These are phyloP conservation scores for Drosophila repletoides DNA, from an alignment of 1,140 invertebrate species.

Conservation along the genomic window DNA sequence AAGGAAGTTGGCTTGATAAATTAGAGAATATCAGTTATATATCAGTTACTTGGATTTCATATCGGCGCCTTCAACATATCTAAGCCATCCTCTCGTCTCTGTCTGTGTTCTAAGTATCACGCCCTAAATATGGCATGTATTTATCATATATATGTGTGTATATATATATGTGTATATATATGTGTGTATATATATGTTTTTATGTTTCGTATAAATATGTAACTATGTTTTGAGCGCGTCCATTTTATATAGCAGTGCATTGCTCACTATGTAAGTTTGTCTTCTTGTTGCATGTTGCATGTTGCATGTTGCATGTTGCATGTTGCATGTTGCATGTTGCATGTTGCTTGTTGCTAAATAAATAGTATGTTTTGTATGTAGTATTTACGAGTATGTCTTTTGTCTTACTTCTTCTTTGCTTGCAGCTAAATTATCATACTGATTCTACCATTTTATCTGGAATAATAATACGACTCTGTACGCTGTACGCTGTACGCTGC, in stretches of 20 bases:
- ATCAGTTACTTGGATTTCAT: slow-evolving; percentile 27
- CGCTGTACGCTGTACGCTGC: background rate
- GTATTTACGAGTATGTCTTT: slow-evolving; percentile 32
- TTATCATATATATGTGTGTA: slow-evolving; percentile 7
- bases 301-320: slow-evolving; percentile 5
- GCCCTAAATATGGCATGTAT: slow-evolving; percentile 2
- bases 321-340: slow-evolving; percentile 1
- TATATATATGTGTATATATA: background rate
- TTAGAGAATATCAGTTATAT: slow-evolving; percentile 37
- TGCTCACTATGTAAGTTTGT: slow-evolving; percentile 46
- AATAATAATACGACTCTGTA: slow-evolving; percentile 20
- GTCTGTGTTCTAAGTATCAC: slow-evolving; percentile 1
- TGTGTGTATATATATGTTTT: slow-evolving; percentile 31
- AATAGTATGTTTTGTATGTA: slow-evolving; percentile 14
- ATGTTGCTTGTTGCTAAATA: background rate
- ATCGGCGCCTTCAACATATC: slow-evolving; percentile 34
- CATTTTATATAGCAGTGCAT: slow-evolving; percentile 52
- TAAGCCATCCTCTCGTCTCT: slow-evolving; percentile 14
- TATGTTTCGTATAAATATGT: slow-evolving; percentile 31
- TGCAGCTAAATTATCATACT: slow-evolving; percentile 73
- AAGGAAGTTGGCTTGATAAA: slow-evolving; percentile 45
- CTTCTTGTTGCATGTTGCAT: slow-evolving; percentile 13
- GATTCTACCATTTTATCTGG: slow-evolving; percentile 35
- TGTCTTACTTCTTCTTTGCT: slow-evolving; percentile 52
- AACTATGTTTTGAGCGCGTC: slow-evolving; percentile 62